A percentile compares a stretch with the other conserved stretches of the same genome.
These are phyloP conservation scores for Hipposideros armiger DNA, from an alignment of 2,113 vertebrate species.

Conservation along the genomic window DNA sequence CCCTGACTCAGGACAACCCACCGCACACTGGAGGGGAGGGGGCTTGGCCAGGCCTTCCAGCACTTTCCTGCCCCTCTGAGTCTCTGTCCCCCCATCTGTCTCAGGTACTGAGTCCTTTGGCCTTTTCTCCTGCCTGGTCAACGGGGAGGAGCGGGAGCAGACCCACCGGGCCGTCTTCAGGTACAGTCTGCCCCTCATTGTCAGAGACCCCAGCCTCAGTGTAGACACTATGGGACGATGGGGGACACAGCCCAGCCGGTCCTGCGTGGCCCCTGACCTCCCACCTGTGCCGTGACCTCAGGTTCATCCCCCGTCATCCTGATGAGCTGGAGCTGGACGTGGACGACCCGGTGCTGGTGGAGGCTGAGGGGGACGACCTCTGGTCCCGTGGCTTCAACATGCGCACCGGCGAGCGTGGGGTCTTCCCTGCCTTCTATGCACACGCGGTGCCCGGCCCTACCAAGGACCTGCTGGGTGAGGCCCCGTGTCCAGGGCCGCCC, in stretches of 20 bases:
- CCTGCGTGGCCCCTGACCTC: too few species aligned
- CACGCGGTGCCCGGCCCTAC: slow-evolving; percentile 94
- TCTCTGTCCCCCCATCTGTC: too few species aligned
- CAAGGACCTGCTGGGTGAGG: slow-evolving; percentile 92
- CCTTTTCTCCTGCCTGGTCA: slow-evolving; percentile 96
- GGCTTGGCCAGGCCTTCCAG: not conserved
- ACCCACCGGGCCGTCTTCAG: slow-evolving; percentile 96
- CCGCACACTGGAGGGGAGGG: not conserved
- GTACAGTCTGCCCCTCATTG: slow-evolving; percentile 62
- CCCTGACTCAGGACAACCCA: not conserved
- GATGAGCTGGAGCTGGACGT: slow-evolving; percentile 97
- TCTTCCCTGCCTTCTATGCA: slow-evolving; percentile 97
- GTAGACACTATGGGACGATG: too few species aligned
- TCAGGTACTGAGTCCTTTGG: slow-evolving; percentile 98
- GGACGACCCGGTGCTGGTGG: slow-evolving; percentile 96
- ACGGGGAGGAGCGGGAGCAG: slow-evolving; percentile 96
- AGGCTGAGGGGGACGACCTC: slow-evolving; percentile 97
- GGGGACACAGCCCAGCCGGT: fast-evolving
- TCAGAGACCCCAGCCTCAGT: fast-evolving
- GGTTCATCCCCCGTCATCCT: slow-evolving; percentile 97
- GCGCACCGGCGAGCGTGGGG: slow-evolving; percentile 96
- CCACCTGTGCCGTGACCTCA: slow-evolving; percentile 69
- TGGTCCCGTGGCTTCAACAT: slow-evolving; percentile 99
- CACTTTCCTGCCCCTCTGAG: fast-evolving
- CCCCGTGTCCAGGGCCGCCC: fast-evolving